Conservation (phyloP, 2,888 invertebrate species). For the Pristionchus entomophagus region DNA sequence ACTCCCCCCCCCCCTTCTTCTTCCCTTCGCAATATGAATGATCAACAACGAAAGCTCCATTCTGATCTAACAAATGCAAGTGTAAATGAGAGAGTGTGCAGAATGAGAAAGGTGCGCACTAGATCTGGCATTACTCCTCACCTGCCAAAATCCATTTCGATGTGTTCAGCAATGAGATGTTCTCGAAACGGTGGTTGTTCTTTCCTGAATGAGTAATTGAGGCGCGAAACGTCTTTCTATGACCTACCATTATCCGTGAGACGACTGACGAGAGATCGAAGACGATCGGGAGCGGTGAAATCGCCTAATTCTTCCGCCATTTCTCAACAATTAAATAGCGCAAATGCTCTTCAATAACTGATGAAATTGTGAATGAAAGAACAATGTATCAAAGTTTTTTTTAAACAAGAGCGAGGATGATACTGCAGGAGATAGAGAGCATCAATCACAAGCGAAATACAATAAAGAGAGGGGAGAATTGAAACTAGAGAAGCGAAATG, state of each 20-base stretch:
- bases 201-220: not conserved
- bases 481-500: no score
- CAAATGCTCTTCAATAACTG: no score
- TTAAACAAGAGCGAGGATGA: no score
- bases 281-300: not conserved
- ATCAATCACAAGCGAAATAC: no score
- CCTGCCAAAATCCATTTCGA: slow-evolving; percentile 18
- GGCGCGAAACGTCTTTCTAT: no score
- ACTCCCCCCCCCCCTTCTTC: no score
- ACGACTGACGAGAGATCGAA: not conserved
- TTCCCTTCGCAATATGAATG: not conserved
- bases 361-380: no score
- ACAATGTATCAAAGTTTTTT: no score
- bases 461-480: no score
- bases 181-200: not conserved
- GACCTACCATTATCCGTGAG: not conserved
- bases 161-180: not conserved
- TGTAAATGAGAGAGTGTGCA: no score
- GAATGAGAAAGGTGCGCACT: not conserved
- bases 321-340: not conserved
- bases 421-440: no score
- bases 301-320: not conserved
- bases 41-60: not conserved
- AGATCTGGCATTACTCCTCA: not conserved
- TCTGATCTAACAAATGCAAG: no score